These are phyloP conservation scores for Nymphalis c-album DNA, from an alignment of 2,888 invertebrate genomes.

Conservation along the genomic window DNA sequence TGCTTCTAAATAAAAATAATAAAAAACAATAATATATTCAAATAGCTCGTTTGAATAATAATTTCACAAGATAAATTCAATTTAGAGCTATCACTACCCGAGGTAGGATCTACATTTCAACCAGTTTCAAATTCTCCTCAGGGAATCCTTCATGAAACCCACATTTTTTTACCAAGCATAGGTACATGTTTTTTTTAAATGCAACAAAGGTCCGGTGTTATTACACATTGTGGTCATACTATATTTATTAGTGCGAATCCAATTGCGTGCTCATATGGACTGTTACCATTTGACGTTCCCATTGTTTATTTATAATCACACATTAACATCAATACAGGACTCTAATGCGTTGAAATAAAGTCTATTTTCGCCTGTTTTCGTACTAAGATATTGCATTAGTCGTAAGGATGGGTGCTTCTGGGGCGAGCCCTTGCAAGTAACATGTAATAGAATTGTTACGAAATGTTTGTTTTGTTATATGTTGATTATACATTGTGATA, in stretches of 20 bases:
- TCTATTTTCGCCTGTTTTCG: conserved; percentile 11
- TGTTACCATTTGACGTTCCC: conserved; percentile 29
- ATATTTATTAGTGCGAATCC: conserved; percentile 37
- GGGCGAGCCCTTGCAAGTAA: conserved; percentile 26
- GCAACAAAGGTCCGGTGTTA: not conserved
- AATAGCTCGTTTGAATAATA: not conserved
- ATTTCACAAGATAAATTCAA: not conserved
- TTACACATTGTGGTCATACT: conserved; percentile 22
- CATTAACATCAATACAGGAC: not conserved
- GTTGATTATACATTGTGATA: not conserved
- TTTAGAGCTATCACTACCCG: too few species aligned
- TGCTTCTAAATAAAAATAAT: too few species aligned
- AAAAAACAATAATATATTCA: too few species aligned
- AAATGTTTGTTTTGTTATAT: conserved; percentile 22
- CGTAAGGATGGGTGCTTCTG: conserved; percentile 32
- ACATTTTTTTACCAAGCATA: too few species aligned
- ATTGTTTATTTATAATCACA: conserved; percentile 23
- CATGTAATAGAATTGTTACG: conserved; percentile 20
- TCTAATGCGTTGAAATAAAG: conserved; percentile 20
- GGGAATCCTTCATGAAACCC: too few species aligned
- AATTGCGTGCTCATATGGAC: conserved; percentile 35
- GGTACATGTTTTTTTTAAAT: too few species aligned
- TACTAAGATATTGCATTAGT: conserved; percentile 14
- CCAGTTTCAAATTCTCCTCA: too few species aligned
- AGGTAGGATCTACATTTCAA: too few species aligned